Base-by-base conservation (phyloP, 1,140 invertebrate species). In the Saccostrea echinata region DNA sequence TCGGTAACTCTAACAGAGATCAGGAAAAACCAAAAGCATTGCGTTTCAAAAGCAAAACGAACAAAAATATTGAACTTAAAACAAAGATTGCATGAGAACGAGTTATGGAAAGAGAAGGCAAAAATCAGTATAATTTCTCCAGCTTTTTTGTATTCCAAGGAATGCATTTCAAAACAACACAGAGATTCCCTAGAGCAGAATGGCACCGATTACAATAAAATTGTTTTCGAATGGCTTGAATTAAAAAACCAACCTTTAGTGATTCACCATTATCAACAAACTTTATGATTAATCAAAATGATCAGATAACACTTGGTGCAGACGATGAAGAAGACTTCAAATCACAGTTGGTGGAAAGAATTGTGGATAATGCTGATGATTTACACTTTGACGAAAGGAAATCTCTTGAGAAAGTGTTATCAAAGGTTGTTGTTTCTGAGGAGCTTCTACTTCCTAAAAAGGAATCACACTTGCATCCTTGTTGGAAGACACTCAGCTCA, bases 1-100 rank as follows among this genome's bases (percentile, higher is more conserved):
- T 12, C 21, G 86, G 16, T 88, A n/a, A 88, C 83, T 51, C 30
- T 91, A 9, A 84, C 43, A 21, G 55, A 85, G 13, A 80, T 85
- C 16, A 85, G 87, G 64, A 71, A 76, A 76, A 24, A 18, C 12
- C 11, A 9, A 27, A 76, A 30, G 27, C 12, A 18, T 43, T 16
- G 68, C 27, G 16, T 1, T 16, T 76, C 68, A 76, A 76, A 33
- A 16, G 16, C 4, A 16, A 13, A 76, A 9, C 27, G 24, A 27
- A 76, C 0, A 76, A 33, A 33, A 1, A 16, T 13, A 13, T 30
- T 76, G 30, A 30, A 76, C 1, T 27, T 76, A 13, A 76, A 76
- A 33, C 68, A 76, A 33, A 18, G 4, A 11, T 30, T 76, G 13
- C 16, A 30, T 33, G 68, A 76, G 27, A 76, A 12, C 16, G 68